These are phyloP conservation scores for Amniataba percoides DNA, from an alignment of 2,797 vertebrate species.

Conservation along the genomic window DNA sequence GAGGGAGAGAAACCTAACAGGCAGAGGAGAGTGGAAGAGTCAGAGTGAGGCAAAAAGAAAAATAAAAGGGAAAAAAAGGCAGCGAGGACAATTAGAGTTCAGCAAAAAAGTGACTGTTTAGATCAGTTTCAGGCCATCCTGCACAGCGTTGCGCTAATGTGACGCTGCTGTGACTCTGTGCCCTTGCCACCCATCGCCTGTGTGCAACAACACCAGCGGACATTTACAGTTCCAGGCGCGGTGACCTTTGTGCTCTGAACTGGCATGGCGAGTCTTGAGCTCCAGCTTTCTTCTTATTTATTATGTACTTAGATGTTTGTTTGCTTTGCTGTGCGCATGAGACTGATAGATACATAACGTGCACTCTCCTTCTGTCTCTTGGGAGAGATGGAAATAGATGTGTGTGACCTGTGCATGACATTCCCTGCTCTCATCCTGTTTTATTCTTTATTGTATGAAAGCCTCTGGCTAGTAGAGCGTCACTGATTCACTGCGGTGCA, in stretches of 20 bases:
- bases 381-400: conserved; percentile 52
- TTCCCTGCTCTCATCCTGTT: conserved; percentile 39
- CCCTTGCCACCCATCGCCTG: conserved; percentile 64
- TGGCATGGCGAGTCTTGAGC: background rate
- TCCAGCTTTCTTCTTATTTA: conserved; percentile 9
- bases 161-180: conserved; percentile 63
- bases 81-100: conserved; percentile 29
- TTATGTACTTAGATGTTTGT: conserved; percentile 7
- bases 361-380: conserved; percentile 29
- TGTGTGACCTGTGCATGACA: conserved; percentile 50
- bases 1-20: background rate
- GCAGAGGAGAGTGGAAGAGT: background rate
- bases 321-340: conserved; percentile 16
- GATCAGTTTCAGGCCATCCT: conserved; percentile 61
- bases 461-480: conserved; percentile 56
- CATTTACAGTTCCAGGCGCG: conserved; percentile 58
- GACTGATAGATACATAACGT: conserved; percentile 30
- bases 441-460: conserved; percentile 56
- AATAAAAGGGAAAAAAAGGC: background rate
- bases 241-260: conserved; percentile 60
- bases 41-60: background rate
- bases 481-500: conserved; percentile 50
- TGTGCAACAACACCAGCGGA: conserved; percentile 56
- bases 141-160: conserved; percentile 39
- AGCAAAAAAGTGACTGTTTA: conserved; percentile 25